Percentiles rank a stretch among this genome's conserved stretches.
Evolutionary conservation across 2,113 vertebrate species (phyloP).

Genomic region (Ranitomeya imitator): DNA sequence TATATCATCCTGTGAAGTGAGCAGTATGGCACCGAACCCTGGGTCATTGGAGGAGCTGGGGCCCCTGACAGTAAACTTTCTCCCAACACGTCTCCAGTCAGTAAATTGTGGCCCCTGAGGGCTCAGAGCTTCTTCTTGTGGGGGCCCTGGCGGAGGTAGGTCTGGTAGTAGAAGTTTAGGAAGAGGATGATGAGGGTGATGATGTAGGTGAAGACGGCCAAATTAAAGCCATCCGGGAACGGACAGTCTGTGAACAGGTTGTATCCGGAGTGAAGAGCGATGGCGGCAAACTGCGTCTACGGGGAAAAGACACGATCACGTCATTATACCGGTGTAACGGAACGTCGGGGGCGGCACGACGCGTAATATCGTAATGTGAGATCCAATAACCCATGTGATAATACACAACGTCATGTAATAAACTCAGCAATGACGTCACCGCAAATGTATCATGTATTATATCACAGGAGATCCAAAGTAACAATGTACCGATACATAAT

Average conservation of each 20-base stretch:
- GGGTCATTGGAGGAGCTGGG: neutral
- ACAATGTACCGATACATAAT: too few species aligned
- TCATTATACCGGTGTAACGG: too few species aligned
- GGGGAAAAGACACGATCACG: neutral
- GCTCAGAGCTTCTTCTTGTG: conserved; percentile 58
- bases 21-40: neutral
- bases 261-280: conserved; percentile 70
- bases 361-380: too few species aligned
- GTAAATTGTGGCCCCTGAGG: neutral
- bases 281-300: conserved; percentile 73
- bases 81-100: neutral
- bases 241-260: conserved; percentile 71
- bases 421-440: too few species aligned
- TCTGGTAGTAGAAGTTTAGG: conserved; percentile 69
- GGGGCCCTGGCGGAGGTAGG: conserved; percentile 63
- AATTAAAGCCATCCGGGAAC: conserved; percentile 69
- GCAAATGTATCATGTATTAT: too few species aligned
- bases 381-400: too few species aligned
- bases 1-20: neutral
- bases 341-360: too few species aligned
- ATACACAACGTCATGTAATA: too few species aligned
- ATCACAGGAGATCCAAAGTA: too few species aligned
- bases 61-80: neutral
- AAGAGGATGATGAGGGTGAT: conserved; percentile 73
- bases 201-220: conserved; percentile 64